Evolutionary conservation across 2,113 vertebrate species (phyloP).

Genomic region (Mellivora capensis): DNA sequence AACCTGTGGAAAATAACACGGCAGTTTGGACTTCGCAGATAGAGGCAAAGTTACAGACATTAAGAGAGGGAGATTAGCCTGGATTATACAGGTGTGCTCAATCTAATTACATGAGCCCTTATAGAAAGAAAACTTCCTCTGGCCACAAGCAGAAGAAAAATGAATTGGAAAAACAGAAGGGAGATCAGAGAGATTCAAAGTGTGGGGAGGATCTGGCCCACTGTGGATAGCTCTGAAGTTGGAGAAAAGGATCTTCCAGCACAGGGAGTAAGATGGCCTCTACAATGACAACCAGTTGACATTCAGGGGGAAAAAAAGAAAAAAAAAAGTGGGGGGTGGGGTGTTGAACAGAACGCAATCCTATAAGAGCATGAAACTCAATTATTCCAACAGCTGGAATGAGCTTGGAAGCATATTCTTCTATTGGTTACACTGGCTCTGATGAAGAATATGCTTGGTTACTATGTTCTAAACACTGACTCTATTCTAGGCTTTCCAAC

Average conservation of each 20-base stretch:
- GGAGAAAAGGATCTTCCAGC: not conserved
- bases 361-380: accelerated
- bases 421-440: no score
- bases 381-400: not conserved
- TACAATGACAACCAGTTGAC: not conserved
- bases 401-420: not conserved
- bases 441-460: no score
- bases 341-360: not conserved
- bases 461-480: not conserved
- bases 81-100: not conserved
- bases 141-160: not conserved
- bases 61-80: not conserved
- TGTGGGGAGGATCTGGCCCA: not conserved
- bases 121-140: not conserved
- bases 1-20: not conserved
- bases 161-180: not conserved
- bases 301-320: not conserved
- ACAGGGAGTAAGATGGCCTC: not conserved
- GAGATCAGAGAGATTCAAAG: not conserved
- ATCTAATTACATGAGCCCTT: not conserved
- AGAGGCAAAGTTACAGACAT: not conserved
- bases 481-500: not conserved
- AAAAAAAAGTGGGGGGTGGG: accelerated
- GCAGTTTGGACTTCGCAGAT: not conserved
- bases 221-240: not conserved